Conservation (phyloP, 2,888 invertebrate species). For the Drosophila maculinotata region DNA sequence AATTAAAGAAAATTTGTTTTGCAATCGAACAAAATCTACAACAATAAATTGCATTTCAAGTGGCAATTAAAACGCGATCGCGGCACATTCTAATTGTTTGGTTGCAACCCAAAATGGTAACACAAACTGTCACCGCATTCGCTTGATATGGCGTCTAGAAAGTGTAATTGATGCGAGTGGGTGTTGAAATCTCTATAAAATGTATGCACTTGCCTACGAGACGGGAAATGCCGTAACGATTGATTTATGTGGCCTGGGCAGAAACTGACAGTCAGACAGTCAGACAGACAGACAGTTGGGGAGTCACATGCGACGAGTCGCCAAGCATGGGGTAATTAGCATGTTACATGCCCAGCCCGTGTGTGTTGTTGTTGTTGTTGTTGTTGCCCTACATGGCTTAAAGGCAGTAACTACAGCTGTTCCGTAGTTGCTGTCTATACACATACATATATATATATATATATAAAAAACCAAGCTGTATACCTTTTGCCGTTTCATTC, state of each 20-base stretch:
- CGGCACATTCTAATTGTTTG: constrained; percentile 33
- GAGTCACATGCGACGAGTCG: constrained; percentile 17
- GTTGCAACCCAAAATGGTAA: constrained; percentile 43
- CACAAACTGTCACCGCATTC: constrained; percentile 36
- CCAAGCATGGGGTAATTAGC: constrained; percentile 71
- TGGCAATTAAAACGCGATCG: constrained; percentile 46
- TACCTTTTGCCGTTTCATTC: constrained; percentile 51
- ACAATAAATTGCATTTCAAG: constrained; percentile 5
- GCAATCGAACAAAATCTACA: constrained; percentile 3
- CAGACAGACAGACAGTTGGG: constrained; percentile 17
- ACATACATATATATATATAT: constrained; percentile 14
- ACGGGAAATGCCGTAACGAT: constrained; percentile 60
- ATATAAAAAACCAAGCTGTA: too few species aligned
- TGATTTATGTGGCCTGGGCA: constrained; percentile 41
- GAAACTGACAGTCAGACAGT: constrained; percentile 5
- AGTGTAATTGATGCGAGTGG: constrained; percentile 52
- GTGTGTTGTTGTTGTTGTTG: too few species aligned
- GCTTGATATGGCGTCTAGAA: constrained; percentile 38
- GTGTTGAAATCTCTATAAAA: constrained; percentile 63
- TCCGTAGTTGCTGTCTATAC: constrained; percentile 20
- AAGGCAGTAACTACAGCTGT: constrained; percentile 58
- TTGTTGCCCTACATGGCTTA: constrained; percentile 72
- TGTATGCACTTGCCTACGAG: constrained; percentile 28
- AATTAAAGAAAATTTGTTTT: not conserved
- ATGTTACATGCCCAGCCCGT: too few species aligned